phyloP scores from a whole-genome alignment of 2,888 invertebrate species.

The Brachycybe producta region DNA sequence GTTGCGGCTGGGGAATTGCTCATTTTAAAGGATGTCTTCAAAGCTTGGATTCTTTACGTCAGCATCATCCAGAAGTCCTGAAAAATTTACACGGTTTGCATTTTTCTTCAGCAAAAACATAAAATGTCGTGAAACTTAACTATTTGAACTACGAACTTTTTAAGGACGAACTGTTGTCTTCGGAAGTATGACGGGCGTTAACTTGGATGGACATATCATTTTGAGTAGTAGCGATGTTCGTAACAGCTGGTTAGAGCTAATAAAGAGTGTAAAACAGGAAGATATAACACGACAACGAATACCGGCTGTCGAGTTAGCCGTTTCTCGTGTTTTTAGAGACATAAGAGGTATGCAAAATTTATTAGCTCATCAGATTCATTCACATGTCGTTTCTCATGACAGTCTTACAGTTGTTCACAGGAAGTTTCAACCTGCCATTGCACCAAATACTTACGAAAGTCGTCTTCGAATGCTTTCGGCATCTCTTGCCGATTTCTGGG shows the following conservation, averaged over 20 bases:
- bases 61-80: conserved; percentile 60
- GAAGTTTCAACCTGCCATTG: conserved; percentile 81
- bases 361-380: no score
- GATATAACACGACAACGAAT: conserved; percentile 58
- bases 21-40: conserved; percentile 82
- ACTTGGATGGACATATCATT: conserved; percentile 76
- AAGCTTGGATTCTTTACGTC: conserved; percentile 59
- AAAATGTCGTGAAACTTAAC: background rate
- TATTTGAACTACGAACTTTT: background rate
- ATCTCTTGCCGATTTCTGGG: conserved; percentile 61
- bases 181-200: conserved; percentile 80
- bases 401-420: conserved; percentile 33
- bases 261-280: conserved; percentile 55
- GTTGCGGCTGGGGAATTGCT: conserved; percentile 39
- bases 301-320: conserved; percentile 68
- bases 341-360: conserved; percentile 54
- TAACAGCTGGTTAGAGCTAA: conserved; percentile 83
- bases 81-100: conserved; percentile 40
- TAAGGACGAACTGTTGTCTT: conserved; percentile 66
- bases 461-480: conserved; percentile 73
- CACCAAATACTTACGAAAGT: conserved; percentile 71
- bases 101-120: background rate
- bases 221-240: conserved; percentile 85
- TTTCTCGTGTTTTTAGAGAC: conserved; percentile 67
- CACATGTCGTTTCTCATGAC: background rate